Evolutionary conservation across 2,888 invertebrate species (phyloP), one percentile per base, ranked within the genome.

Genomic region (Notocelia uddmanniana): DNA sequence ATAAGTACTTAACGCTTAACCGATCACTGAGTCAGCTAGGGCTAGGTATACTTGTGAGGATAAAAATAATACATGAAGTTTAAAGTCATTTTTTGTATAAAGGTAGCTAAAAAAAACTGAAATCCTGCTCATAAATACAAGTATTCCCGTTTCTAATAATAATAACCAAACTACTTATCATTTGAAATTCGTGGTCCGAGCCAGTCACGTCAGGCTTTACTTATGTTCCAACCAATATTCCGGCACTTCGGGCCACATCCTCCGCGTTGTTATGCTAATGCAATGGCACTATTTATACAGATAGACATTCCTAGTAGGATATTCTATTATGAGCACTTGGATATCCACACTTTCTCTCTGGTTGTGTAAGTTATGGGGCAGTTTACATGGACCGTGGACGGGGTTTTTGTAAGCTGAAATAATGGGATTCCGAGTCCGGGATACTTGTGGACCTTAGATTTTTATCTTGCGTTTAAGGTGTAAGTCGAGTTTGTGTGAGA

Each of bases 251-350:
- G 75, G 75, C 75, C 75, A 54, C 52, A 13, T 64, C 64, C 77
- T 68, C 64, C n/a, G 74, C 76, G 79, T 83, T 84, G 81, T 84
- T 84, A 85, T 86, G 85, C 64, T 77, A 85, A 85, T 85, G 73
- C 76, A 74, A 78, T 75, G 81, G 80, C 79, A 80, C 83, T 81
- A 76, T 78, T 77, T 73, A 75, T 70, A 59, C 69, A 74, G 74
- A 71, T 69, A 74, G 69, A 70, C 73, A 75, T 73, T 70, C 69
- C 74, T 74, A 75, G 75, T 76, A 76, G 68, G 59, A 72, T 68
- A 60, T 72, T 50, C 72, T 68, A 72, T 72, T 70, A 70, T 66
- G 64, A 59, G 52, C 59, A 66, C 69, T 69, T 58, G 68, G 62
- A 72, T 55, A 71, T 71, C 60, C 41, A 72, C 57, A 72, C 72